Evolutionary conservation across 2,888 invertebrate species (phyloP).

Genomic region (Agonopterix subpropinquella): DNA sequence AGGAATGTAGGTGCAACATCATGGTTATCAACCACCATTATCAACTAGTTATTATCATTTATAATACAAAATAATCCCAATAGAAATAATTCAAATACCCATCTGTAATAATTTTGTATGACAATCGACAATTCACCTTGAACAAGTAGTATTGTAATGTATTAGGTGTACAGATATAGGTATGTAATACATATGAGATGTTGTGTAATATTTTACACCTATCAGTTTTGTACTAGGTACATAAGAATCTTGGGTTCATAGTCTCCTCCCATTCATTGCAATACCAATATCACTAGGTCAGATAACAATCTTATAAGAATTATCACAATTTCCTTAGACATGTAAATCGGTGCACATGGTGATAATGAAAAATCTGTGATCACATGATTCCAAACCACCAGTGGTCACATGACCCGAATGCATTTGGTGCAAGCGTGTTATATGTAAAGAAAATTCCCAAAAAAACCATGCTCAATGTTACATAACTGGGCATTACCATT

Average conservation of each 20-base stretch:
- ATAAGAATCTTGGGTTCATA: too few species aligned
- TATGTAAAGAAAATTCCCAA: slow-evolving; percentile 14
- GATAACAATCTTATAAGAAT: neutral
- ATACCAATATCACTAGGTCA: neutral
- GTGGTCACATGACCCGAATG: slow-evolving; percentile 57
- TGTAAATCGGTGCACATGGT: slow-evolving; percentile 7
- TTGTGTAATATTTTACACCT: slow-evolving; percentile 42
- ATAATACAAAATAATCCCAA: too few species aligned
- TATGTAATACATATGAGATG: slow-evolving; percentile 28
- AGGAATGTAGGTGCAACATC: too few species aligned
- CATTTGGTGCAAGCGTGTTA: slow-evolving; percentile 19
- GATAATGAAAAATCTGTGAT: slow-evolving; percentile 18
- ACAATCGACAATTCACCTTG: slow-evolving; percentile 2
- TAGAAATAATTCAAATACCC: too few species aligned
- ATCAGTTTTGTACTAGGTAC: slow-evolving; percentile 1
- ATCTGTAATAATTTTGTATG: too few species aligned
- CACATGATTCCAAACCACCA: slow-evolving; percentile 45
- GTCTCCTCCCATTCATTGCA: too few species aligned
- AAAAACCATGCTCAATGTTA: slow-evolving; percentile 56
- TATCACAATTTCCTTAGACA: neutral
- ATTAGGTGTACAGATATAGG: slow-evolving; percentile 1
- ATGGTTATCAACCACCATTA: too few species aligned
- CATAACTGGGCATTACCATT: slow-evolving; percentile 68
- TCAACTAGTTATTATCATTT: too few species aligned
- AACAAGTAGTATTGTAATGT: slow-evolving; percentile 1